Conservation (phyloP, 1,140 invertebrate genomes). For the Drosophila neocordata region DNA sequence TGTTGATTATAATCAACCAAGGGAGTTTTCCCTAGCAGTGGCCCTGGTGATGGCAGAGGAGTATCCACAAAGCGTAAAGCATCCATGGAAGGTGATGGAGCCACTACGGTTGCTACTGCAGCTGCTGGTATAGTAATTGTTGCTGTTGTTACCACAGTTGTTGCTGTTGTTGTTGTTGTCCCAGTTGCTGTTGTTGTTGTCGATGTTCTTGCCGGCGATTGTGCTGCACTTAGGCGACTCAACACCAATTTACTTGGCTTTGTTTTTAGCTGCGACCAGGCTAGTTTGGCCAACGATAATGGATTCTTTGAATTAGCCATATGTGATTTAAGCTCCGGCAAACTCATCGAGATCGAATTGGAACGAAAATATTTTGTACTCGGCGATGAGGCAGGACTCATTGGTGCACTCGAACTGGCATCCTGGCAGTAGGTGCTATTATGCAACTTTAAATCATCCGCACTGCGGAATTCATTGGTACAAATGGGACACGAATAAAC, state of each 20-base stretch:
- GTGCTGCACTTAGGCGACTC: conserved; percentile 66
- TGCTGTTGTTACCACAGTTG: not conserved
- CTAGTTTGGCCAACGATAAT: conserved; percentile 71
- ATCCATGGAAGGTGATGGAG: conserved; percentile 18
- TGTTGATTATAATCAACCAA: conserved; percentile 86
- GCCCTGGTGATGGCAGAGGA: conserved; percentile 89
- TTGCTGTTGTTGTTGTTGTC: conserved; percentile 6
- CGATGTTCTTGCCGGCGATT: conserved; percentile 57
- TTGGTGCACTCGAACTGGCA: conserved; percentile 73
- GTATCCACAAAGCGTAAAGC: conserved; percentile 81
- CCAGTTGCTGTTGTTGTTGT: conserved; percentile 38
- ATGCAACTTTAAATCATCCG: conserved; percentile 88
- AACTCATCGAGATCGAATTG: conserved; percentile 84
- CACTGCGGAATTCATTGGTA: conserved; percentile 87
- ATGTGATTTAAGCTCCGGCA: conserved; percentile 84
- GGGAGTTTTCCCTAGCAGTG: conserved; percentile 90
- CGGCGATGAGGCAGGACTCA: conserved; percentile 74
- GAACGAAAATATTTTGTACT: conserved; percentile 73
- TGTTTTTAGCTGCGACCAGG: conserved; percentile 75
- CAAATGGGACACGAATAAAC: conserved; percentile 86
- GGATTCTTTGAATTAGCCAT: conserved; percentile 82
- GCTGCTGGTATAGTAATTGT: conserved; percentile 4
- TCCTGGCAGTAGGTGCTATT: conserved; percentile 87
- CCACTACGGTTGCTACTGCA: conserved; percentile 7
- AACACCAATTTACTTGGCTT: conserved; percentile 85